Evolutionary conservation across 2,888 invertebrate species (phyloP).

Genomic region (Pyrochroa serraticornis): DNA sequence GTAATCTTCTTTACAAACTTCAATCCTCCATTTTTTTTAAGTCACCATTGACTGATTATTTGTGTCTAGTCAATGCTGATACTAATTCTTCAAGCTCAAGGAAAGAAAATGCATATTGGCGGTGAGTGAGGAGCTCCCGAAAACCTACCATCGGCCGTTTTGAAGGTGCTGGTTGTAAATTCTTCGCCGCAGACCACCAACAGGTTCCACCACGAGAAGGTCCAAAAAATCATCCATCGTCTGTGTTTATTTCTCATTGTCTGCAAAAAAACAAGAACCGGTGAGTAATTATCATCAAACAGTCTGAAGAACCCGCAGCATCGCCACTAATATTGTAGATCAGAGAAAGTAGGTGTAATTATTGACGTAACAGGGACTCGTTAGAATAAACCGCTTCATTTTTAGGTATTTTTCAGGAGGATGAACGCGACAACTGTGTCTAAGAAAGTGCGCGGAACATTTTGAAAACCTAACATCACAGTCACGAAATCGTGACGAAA

Average conservation of each 20-base stretch:
- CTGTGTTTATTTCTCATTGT: constrained; percentile 49
- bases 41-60: no score
- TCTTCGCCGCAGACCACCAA: constrained; percentile 39
- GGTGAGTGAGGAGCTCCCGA: no score
- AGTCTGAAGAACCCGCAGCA: neutral
- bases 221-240: constrained; percentile 49
- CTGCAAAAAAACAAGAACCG: constrained; percentile 39
- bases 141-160: constrained; percentile 16
- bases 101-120: no score
- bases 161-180: constrained; percentile 27
- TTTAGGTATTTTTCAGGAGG: no score
- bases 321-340: constrained; percentile 1
- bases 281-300: constrained; percentile 11
- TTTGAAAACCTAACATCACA: constrained; percentile 25
- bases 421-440: neutral
- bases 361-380: constrained; percentile 22
- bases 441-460: constrained; percentile 8
- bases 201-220: constrained; percentile 38
- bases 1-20: no score
- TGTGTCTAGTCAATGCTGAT: no score
- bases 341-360: constrained; percentile 31
- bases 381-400: neutral
- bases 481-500: constrained; percentile 34
- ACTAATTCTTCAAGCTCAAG: no score
- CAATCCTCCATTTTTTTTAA: no score